Evolutionary conservation across 2,113 vertebrate species (phyloP), one percentile per base, ranked within the genome.

Genomic region (Actenoides lindsayi): DNA sequence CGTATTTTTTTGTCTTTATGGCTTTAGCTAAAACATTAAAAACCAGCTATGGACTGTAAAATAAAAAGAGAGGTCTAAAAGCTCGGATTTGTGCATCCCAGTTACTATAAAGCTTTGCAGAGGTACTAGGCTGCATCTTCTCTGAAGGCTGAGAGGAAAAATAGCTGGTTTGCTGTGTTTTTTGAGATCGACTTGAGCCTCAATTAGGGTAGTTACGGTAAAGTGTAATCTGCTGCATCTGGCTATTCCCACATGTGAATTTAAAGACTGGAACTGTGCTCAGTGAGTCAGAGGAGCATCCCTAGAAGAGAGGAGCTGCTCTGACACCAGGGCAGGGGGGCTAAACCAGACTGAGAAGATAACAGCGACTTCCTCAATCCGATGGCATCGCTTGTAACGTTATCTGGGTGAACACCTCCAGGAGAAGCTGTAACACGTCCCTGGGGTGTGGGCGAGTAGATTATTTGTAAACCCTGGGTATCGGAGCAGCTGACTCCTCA

Each of bases 141-240:
- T 87, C 73, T 89, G 74, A 82, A 65, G 21, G 37, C 41, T 92
- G 91, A 51, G 75, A 62, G 64, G 79, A 79, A 76, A 69, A 95
- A 90, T 90, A 96, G 71, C 94, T 97, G 95, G 54, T 67, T 89
- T 93, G 56, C 84, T 42, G 63, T 69, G 18, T 67, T 87, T 95
- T 92, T 67, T 41, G 80, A 96, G 95, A 97, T 98, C 85, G 90
- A 5, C 97, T 92, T 98, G 99, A 96, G 98, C 98, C 97, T 98
- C 98, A 97, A 97, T 98, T 99, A 98, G 98, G 97, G 97, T 97
- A 98, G 98, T 98, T 98, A 98, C 98, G 98, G 99, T 99, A 99
- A 97, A 98, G 84, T 94, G 97, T 93, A 97, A 98, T 97, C 97
- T 93, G 86, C 96, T 96, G 96, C 97, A 98, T 96, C 98, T 98